These are phyloP conservation scores for Epicampocera succincta DNA, from an alignment of 2,888 invertebrate species.

Conservation along the genomic window DNA sequence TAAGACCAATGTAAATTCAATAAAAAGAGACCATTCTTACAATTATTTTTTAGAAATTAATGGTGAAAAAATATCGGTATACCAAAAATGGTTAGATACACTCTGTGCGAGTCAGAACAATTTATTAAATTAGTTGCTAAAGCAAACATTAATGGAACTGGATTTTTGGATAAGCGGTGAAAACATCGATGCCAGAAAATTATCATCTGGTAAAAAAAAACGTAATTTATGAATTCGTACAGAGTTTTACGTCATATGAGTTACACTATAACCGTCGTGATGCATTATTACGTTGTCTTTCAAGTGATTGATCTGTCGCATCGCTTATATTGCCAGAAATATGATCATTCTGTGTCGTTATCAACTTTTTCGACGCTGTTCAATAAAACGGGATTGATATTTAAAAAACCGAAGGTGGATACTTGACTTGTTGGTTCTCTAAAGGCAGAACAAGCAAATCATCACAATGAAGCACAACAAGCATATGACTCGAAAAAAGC, in stretches of 20 bases:
- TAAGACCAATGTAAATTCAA: constrained; percentile 13
- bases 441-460: constrained; percentile 36
- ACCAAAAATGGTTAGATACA: constrained; percentile 31
- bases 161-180: constrained; percentile 50
- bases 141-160: constrained; percentile 52
- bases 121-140: constrained; percentile 44
- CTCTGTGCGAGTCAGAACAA: constrained; percentile 18
- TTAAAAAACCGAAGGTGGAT: constrained; percentile 64
- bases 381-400: constrained; percentile 60
- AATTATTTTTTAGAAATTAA: constrained; percentile 29
- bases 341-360: constrained; percentile 47
- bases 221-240: constrained; percentile 54
- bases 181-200: constrained; percentile 51
- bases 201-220: constrained; percentile 47
- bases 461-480: constrained; percentile 37
- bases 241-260: constrained; percentile 49
- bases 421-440: constrained; percentile 56
- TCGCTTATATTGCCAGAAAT: constrained; percentile 54
- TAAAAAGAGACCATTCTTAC: constrained; percentile 27
- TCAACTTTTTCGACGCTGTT: constrained; percentile 66
- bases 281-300: constrained; percentile 56
- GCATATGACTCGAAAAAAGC: constrained; percentile 50
- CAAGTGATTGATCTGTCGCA: constrained; percentile 57
- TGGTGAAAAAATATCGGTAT: constrained; percentile 60
- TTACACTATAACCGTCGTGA: constrained; percentile 59